These are phyloP conservation scores for Sparidentex hasta DNA, from an alignment of 2,797 vertebrate species.

Conservation along the genomic window DNA sequence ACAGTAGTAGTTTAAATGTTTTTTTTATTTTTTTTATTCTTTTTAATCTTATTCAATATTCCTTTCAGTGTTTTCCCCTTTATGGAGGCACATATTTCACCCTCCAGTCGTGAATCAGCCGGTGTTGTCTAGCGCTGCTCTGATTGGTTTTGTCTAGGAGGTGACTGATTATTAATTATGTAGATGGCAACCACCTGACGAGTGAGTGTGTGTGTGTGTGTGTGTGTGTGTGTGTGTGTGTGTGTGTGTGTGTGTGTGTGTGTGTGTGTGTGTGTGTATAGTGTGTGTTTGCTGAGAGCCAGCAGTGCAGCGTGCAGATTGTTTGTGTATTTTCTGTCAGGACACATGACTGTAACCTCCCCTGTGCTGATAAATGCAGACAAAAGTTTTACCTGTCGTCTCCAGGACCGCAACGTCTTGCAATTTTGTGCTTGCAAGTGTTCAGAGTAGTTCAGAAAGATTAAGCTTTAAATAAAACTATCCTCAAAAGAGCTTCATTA, in stretches of 20 bases:
- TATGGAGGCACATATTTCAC: not conserved
- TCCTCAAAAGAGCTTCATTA: not conserved
- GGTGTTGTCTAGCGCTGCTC: not conserved
- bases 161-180: conserved; percentile 21
- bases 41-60: not conserved
- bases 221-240: too few species aligned
- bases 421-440: not conserved
- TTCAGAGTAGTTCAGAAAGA: conserved; percentile 1
- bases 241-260: not conserved
- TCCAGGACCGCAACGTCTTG: not conserved
- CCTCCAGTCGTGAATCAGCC: not conserved
- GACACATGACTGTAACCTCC: not conserved
- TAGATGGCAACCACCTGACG: conserved; percentile 1
- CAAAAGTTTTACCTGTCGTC: not conserved
- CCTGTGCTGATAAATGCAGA: not conserved
- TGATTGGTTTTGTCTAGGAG: conserved; percentile 16
- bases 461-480: not conserved
- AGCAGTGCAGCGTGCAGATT: not conserved
- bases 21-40: not conserved
- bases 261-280: too few species aligned
- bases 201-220: conserved; percentile 3
- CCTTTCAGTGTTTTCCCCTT: not conserved
- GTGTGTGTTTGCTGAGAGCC: conserved; percentile 2
- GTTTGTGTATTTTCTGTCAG: not conserved
- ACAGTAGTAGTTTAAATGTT: not conserved